phyloP scores from a whole-genome alignment of 2,797 vertebrate species.

The Fundulus diaphanus region DNA sequence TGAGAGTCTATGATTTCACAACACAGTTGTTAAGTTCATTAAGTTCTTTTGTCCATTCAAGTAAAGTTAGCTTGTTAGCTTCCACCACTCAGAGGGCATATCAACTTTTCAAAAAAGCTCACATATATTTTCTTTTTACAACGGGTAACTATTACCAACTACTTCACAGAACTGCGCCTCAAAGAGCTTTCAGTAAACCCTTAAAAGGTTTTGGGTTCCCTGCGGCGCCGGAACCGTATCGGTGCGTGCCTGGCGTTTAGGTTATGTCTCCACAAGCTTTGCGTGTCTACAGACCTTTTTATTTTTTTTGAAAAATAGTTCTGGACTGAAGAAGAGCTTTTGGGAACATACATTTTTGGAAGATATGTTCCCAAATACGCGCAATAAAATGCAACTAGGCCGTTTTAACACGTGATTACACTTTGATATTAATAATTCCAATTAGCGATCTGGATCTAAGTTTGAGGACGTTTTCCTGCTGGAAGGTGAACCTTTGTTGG shows the following conservation, averaged over 20 bases:
- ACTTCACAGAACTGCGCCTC: not conserved
- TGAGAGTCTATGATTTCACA: not conserved
- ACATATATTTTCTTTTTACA: not conserved
- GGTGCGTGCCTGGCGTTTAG: no score
- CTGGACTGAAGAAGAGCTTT: not conserved
- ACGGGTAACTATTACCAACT: not conserved
- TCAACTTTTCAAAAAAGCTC: not conserved
- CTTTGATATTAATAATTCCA: not conserved
- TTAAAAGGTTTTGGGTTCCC: not conserved
- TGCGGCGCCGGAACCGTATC: no score
- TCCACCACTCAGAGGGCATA: not conserved
- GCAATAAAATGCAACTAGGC: no score
- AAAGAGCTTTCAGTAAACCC: not conserved
- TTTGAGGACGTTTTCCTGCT: not conserved
- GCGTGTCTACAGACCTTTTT: not conserved
- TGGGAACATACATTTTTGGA: not conserved
- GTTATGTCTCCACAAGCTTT: not conserved
- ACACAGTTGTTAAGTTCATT: not conserved
- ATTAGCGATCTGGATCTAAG: not conserved
- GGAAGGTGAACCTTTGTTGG: no score
- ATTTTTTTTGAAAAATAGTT: not conserved
- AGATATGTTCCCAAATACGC: no score
- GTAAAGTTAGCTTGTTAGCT: not conserved
- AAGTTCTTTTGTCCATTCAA: not conserved
- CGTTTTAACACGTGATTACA: not conserved